Conservation (phyloP, 1,140 invertebrate species). For the Lysiphlebus fabarum region DNA sequence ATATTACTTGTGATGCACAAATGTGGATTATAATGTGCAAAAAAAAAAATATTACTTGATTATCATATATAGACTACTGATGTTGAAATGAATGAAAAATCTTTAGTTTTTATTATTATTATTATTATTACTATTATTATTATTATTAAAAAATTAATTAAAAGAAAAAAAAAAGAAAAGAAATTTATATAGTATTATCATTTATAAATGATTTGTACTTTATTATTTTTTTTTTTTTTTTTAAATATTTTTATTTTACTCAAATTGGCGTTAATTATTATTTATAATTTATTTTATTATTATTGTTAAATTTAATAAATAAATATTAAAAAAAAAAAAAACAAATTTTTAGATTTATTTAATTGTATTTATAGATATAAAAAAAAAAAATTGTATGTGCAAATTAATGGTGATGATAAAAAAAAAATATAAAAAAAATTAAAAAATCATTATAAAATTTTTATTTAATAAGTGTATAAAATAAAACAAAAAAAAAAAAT, state of each 20-base stretch:
- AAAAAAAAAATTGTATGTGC: conserved; percentile 40
- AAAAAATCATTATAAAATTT: conserved; percentile 8
- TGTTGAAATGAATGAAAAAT: conserved; percentile 35
- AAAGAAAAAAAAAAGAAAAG: conserved; percentile 14
- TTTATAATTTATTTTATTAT: conserved; percentile 7
- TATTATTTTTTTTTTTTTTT: conserved; percentile 4
- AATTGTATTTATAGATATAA: conserved; percentile 29
- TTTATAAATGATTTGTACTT: conserved; percentile 3
- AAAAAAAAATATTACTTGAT: not conserved
- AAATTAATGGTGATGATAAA: conserved; percentile 31
- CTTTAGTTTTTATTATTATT: conserved; percentile 40
- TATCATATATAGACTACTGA: conserved; percentile 15
- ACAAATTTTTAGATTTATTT: conserved; percentile 30
- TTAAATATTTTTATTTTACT: conserved; percentile 24
- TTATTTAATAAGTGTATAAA: conserved; percentile 5
- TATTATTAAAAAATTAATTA: too few species aligned
- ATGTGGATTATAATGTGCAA: conserved; percentile 46
- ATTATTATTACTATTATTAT: conserved; percentile 33
- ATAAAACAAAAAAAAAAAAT: conserved; percentile 2
- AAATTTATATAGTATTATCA: not conserved
- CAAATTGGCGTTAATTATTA: conserved; percentile 8
- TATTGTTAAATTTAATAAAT: not conserved
- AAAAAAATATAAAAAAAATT: conserved; percentile 16
- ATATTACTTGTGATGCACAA: conserved; percentile 56
- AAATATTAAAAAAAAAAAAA: too few species aligned